These are phyloP conservation scores for Latrodectus hesperus DNA, from an alignment of 2,888 invertebrate species.

Conservation along the genomic window DNA sequence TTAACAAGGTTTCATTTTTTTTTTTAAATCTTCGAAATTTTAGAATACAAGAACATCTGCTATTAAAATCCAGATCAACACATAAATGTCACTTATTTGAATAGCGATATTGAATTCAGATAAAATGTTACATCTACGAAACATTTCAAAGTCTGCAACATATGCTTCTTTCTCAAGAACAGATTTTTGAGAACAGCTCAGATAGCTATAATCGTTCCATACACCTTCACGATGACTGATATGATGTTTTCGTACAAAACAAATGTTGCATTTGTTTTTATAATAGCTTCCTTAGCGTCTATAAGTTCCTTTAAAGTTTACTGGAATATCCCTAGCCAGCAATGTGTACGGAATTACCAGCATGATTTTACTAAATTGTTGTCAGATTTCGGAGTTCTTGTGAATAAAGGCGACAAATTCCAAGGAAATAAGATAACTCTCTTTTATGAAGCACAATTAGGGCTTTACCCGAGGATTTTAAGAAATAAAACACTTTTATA, in stretches of 20 bases:
- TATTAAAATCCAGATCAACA: too few species aligned
- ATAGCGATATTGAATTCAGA: too few species aligned
- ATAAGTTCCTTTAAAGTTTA: conserved; percentile 16
- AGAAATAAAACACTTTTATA: conserved; percentile 75
- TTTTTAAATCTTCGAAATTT: too few species aligned
- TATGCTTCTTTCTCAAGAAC: not conserved
- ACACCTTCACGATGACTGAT: too few species aligned
- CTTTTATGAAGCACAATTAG: conserved; percentile 82
- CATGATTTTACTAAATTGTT: conserved; percentile 18
- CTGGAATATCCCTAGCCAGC: conserved; percentile 42
- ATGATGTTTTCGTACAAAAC: not conserved
- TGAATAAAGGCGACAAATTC: conserved; percentile 82
- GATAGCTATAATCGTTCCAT: too few species aligned
- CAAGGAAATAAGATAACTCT: conserved; percentile 82
- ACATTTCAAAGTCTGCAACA: not conserved
- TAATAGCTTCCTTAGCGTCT: not conserved
- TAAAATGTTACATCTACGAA: too few species aligned
- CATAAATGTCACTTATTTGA: too few species aligned
- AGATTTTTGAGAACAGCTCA: not conserved
- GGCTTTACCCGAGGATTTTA: conserved; percentile 74
- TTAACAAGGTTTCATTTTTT: too few species aligned
- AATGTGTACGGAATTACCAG: conserved; percentile 23
- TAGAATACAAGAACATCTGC: too few species aligned
- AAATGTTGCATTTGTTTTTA: not conserved
- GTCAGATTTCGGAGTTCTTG: conserved; percentile 80